Percentiles rank a stretch among this genome's conserved stretches.
These are phyloP conservation scores for Alloplasta piceator DNA, from an alignment of 2,888 invertebrate species.

Conservation along the genomic window DNA sequence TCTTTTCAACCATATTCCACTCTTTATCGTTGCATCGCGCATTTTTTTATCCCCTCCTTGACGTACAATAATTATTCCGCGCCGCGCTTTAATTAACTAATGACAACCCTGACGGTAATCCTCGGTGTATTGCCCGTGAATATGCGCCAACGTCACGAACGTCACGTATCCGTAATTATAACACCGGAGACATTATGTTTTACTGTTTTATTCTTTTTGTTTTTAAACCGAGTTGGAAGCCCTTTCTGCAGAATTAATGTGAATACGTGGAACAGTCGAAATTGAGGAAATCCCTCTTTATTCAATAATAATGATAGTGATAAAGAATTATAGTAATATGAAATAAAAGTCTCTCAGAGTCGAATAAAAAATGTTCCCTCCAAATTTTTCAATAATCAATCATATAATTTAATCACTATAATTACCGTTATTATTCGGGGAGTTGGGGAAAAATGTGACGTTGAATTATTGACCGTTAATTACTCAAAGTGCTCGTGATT, in stretches of 20 bases:
- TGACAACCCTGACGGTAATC: constrained; percentile 38
- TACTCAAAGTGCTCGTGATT: too few relatives aligned
- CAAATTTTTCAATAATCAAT: too few relatives aligned
- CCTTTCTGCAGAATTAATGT: not conserved
- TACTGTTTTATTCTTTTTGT: not conserved
- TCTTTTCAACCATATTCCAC: constrained; percentile 24
- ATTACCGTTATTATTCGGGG: too few relatives aligned
- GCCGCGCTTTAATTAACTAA: constrained; percentile 60
- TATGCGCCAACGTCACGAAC: constrained; percentile 41
- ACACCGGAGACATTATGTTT: constrained; percentile 11
- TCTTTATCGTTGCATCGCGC: constrained; percentile 7
- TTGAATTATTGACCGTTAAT: too few relatives aligned
- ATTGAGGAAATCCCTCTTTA: too few relatives aligned
- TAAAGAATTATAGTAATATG: too few relatives aligned
- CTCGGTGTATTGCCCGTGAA: constrained; percentile 7
- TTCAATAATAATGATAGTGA: too few relatives aligned
- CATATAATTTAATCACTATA: too few relatives aligned
- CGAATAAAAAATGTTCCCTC: too few relatives aligned
- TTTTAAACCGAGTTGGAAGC: not conserved
- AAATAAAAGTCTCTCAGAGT: too few relatives aligned
- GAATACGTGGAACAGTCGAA: not conserved
- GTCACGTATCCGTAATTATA: constrained; percentile 37
- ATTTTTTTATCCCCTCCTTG: constrained; percentile 6
- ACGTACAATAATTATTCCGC: constrained; percentile 41
- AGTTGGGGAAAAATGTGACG: too few relatives aligned